These are phyloP conservation scores for Diorhabda elongata DNA, from an alignment of 1,140 invertebrate genomes.

Conservation along the genomic window DNA sequence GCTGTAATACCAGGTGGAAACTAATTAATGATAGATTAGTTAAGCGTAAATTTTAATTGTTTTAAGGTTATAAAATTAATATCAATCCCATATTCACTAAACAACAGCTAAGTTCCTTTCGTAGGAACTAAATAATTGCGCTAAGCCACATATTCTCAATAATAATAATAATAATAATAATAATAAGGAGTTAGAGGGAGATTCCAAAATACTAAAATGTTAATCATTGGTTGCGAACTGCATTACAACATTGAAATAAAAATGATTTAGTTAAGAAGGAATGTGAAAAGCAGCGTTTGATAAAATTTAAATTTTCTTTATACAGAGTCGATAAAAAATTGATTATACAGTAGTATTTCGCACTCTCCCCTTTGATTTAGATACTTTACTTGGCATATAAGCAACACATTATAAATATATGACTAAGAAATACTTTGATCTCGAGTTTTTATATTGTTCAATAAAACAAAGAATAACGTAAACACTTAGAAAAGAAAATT, in stretches of 20 bases:
- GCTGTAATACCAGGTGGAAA: too few relatives aligned
- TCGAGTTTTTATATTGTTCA: not conserved
- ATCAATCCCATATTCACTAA: not conserved
- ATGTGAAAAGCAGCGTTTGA: too few relatives aligned
- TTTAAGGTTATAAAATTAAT: too few relatives aligned
- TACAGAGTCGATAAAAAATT: not conserved
- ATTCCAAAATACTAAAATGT: too few relatives aligned
- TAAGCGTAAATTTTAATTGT: too few relatives aligned
- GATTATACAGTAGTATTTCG: not conserved
- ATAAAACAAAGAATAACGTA: not conserved
- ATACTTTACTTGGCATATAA: not conserved
- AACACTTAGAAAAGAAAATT: not conserved
- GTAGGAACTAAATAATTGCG: not conserved
- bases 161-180: not conserved
- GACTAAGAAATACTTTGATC: constrained; percentile 2
- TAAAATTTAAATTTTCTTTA: not conserved
- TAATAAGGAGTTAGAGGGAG: too few relatives aligned
- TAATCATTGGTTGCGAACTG: too few relatives aligned
- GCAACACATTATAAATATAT: constrained; percentile 1
- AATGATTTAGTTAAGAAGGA: too few relatives aligned
- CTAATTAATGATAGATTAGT: too few relatives aligned
- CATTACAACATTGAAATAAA: too few relatives aligned
- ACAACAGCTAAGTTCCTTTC: not conserved
- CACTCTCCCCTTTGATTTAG: not conserved
- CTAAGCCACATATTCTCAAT: constrained; percentile 1